These are phyloP conservation scores for Acleris sparsana DNA, from an alignment of 2,888 invertebrate species.

Conservation along the genomic window DNA sequence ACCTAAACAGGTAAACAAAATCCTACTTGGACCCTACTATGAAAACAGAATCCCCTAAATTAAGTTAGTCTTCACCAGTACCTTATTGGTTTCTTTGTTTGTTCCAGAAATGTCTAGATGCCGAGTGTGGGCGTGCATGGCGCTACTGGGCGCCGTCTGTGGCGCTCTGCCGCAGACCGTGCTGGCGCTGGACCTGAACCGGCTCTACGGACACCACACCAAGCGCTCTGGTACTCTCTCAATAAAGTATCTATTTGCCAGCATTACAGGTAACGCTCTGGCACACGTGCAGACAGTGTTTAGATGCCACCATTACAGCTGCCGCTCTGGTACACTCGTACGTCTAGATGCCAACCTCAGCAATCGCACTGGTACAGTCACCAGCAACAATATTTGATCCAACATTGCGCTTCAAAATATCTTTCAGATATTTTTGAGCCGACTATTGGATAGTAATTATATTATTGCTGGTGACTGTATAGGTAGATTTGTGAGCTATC, in stretches of 20 bases:
- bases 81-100: neutral
- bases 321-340: conserved; percentile 77
- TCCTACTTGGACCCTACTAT: no score
- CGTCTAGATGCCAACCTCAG: no score
- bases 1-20: no score
- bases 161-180: conserved; percentile 86
- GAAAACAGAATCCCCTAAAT: no score
- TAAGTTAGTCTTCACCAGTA: neutral
- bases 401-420: no score
- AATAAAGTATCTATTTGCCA: neutral
- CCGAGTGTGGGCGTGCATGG: conserved; percentile 73
- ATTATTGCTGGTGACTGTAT: no score
- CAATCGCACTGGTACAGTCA: no score
- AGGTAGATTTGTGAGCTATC: no score
- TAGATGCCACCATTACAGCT: conserved; percentile 88
- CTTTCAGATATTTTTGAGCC: no score
- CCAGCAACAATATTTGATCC: no score
- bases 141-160: conserved; percentile 85
- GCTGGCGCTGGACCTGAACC: conserved; percentile 90
- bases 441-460: no score
- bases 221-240: conserved; percentile 87
- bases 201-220: conserved; percentile 90
- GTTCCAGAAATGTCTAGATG: conserved; percentile 71
- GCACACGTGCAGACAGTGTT: no score
- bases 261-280: conserved; percentile 88